Conservation (phyloP, 2,888 invertebrate species). For the Elmis aenea region DNA sequence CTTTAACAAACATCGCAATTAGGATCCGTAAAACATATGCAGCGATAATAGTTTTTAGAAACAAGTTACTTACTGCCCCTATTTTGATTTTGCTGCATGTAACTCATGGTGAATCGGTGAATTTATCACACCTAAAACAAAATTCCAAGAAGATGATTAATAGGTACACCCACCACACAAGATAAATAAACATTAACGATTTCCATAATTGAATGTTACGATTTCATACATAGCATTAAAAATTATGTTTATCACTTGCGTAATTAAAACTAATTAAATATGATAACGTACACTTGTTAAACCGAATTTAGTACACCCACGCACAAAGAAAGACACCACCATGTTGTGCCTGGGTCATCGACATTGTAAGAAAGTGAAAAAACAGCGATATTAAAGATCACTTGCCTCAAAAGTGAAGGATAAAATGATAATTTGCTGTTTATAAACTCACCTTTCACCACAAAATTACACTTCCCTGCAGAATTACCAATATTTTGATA, state of each 20-base stretch:
- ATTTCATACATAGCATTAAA: too few species aligned
- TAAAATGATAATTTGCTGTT: not conserved
- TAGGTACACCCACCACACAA: too few species aligned
- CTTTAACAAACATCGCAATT: slow-evolving; percentile 46
- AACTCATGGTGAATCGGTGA: slow-evolving; percentile 76
- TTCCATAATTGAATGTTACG: too few species aligned
- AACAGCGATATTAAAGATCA: slow-evolving; percentile 1
- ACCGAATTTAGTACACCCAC: slow-evolving; percentile 25
- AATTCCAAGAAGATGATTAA: too few species aligned
- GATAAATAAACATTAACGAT: too few species aligned
- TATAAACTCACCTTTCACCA: slow-evolving; percentile 37
- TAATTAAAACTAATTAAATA: not conserved
- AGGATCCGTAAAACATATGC: too few species aligned
- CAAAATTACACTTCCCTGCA: slow-evolving; percentile 29
- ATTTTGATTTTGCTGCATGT: slow-evolving; percentile 75
- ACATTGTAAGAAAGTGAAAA: slow-evolving; percentile 18
- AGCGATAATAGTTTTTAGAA: not conserved
- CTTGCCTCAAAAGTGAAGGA: not conserved
- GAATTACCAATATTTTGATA: slow-evolving; percentile 21
- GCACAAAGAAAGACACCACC: slow-evolving; percentile 40
- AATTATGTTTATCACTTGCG: too few species aligned
- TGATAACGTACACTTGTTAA: not conserved
- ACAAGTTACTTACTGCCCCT: slow-evolving; percentile 69
- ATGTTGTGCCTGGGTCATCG: slow-evolving; percentile 41
- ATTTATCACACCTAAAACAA: slow-evolving; percentile 34